phyloP scores from a whole-genome alignment of 1,140 invertebrate genomes.

The Macrocentrus cingulum region DNA sequence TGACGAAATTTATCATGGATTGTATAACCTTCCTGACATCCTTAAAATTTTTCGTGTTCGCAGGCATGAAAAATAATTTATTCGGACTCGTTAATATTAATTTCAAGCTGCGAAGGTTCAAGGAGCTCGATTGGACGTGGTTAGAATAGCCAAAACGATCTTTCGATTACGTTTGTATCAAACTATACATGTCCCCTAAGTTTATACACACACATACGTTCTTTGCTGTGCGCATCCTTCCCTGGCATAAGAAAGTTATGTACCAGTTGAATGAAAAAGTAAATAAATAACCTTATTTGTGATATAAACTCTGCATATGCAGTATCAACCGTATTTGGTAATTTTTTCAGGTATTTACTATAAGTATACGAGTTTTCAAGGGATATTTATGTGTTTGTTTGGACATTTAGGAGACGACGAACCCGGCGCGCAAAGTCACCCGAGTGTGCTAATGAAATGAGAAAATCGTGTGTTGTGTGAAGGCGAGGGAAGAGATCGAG shows the following conservation, averaged over 20 bases:
- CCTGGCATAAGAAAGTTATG: too few relatives aligned
- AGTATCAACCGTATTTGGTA: too few relatives aligned
- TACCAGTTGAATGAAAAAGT: too few relatives aligned
- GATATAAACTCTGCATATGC: too few relatives aligned
- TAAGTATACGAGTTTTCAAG: too few relatives aligned
- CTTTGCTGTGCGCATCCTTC: neutral
- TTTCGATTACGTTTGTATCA: slow-evolving; percentile 25
- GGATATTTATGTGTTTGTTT: too few relatives aligned
- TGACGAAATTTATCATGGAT: neutral
- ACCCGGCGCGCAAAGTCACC: neutral
- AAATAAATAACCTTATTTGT: too few relatives aligned
- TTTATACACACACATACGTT: neutral
- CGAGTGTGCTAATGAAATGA: slow-evolving; percentile 1
- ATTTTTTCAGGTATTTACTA: neutral
- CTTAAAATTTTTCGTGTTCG: slow-evolving; percentile 1
- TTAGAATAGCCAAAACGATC: slow-evolving; percentile 24
- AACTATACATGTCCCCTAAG: neutral
- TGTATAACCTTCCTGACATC: neutral
- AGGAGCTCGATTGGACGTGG: slow-evolving; percentile 31
- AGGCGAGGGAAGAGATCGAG: neutral
- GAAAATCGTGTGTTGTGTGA: neutral
- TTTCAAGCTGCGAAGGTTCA: slow-evolving; percentile 32
- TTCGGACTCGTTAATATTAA: slow-evolving; percentile 34
- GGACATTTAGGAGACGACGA: too few relatives aligned
- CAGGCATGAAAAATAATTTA: slow-evolving; percentile 25